Evolutionary conservation across 2,113 vertebrate genomes (phyloP).

Genomic region (Struthio camelus): DNA sequence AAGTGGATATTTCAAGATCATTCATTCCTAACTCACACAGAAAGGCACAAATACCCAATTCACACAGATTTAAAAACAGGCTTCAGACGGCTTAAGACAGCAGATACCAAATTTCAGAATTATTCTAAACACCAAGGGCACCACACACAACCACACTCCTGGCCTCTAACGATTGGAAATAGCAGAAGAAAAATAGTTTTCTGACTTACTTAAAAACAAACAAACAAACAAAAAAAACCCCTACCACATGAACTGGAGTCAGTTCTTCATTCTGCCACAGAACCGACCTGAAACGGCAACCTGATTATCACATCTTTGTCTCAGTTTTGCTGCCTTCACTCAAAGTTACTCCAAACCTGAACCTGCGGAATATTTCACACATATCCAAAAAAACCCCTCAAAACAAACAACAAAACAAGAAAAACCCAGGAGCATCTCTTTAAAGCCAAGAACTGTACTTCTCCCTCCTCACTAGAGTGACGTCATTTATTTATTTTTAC

Average conservation of each 20-base stretch:
- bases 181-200: not conserved
- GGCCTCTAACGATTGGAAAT: not conserved
- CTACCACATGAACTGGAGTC: not conserved
- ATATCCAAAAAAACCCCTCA: not conserved
- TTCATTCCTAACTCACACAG: not conserved
- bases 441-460: not conserved
- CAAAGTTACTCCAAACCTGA: not conserved
- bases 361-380: not conserved
- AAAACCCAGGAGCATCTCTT: not conserved
- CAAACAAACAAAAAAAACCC: too few relatives aligned
- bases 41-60: accelerated
- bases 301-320: not conserved
- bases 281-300: not conserved
- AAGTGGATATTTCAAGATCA: accelerated
- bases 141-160: not conserved
- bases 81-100: not conserved
- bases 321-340: not conserved
- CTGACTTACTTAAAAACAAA: not conserved
- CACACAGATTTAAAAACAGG: not conserved
- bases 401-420: not conserved
- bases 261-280: not conserved
- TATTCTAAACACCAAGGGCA: not conserved
- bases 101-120: not conserved
- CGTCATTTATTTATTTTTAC: not conserved
- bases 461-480: not conserved